These are phyloP conservation scores for Ips typographus DNA, from an alignment of 1,140 invertebrate species.

Conservation along the genomic window DNA sequence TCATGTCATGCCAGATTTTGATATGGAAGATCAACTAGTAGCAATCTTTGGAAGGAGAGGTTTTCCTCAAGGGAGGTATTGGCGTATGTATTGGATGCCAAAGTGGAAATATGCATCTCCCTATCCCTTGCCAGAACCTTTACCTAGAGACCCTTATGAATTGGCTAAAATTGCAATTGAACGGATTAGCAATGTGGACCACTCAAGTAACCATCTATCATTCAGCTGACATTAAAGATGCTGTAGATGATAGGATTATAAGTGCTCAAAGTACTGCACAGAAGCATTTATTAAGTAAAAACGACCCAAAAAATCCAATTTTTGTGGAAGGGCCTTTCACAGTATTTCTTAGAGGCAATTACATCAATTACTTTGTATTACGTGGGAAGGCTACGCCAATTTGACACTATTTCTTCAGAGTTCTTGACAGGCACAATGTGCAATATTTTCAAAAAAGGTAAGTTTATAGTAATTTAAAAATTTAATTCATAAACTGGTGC, in stretches of 20 bases:
- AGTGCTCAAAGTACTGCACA: slow-evolving; percentile 84
- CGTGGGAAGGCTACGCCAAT: slow-evolving; percentile 60
- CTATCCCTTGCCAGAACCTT: slow-evolving; percentile 76
- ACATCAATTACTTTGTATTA: slow-evolving; percentile 85
- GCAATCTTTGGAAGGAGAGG: slow-evolving; percentile 82
- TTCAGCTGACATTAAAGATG: slow-evolving; percentile 69
- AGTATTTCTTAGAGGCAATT: slow-evolving; percentile 75
- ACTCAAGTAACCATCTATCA: slow-evolving; percentile 72
- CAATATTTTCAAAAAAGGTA: too few relatives aligned
- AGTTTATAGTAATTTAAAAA: too few relatives aligned
- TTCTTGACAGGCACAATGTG: too few relatives aligned
- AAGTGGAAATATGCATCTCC: slow-evolving; percentile 93
- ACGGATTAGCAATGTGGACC: slow-evolving; percentile 86
- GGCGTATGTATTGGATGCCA: slow-evolving; percentile 97
- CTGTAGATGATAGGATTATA: slow-evolving; percentile 89
- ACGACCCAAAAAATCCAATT: slow-evolving; percentile 68
- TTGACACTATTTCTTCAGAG: too few relatives aligned
- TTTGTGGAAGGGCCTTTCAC: slow-evolving; percentile 87
- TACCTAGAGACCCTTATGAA: slow-evolving; percentile 74
- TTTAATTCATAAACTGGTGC: too few relatives aligned
- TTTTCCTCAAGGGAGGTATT: slow-evolving; percentile 81
- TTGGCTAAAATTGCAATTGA: slow-evolving; percentile 84
- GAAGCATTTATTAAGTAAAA: slow-evolving; percentile 68
- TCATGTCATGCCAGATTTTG: slow-evolving; percentile 86
- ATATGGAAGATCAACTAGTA: slow-evolving; percentile 79